A percentile compares a stretch with the other conserved stretches of the same genome.
Evolutionary conservation across 2,888 invertebrate genomes (phyloP).

Genomic region (Scrobipalpa atriplicella): DNA sequence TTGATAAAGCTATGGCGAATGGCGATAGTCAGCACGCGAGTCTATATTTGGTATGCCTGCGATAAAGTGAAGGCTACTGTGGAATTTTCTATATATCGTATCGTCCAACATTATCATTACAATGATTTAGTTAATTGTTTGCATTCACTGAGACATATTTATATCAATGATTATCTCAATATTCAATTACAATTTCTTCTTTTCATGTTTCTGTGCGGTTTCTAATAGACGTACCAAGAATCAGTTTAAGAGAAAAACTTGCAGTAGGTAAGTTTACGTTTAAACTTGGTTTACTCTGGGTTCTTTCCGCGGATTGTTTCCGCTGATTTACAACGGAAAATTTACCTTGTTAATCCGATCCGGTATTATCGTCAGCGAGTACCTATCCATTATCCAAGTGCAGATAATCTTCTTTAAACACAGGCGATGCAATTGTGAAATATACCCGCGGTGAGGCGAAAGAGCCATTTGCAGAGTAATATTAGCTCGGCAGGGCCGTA

Average conservation of each 20-base stretch:
- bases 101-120: slow-evolving; percentile 5
- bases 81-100: background rate
- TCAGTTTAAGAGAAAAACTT: slow-evolving; percentile 2
- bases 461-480: slow-evolving; percentile 53
- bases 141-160: no score
- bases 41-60: slow-evolving; percentile 53
- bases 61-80: slow-evolving; percentile 72
- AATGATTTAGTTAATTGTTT: slow-evolving; percentile 23
- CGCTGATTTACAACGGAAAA: slow-evolving; percentile 61
- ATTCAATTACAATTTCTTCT: no score
- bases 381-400: slow-evolving; percentile 41
- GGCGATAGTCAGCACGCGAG: slow-evolving; percentile 49
- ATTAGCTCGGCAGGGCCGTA: slow-evolving; percentile 41
- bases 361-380: slow-evolving; percentile 46
- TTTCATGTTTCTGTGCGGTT: background rate
- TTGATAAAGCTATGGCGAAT: slow-evolving; percentile 50
- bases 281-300: background rate
- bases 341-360: slow-evolving; percentile 55
- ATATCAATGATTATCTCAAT: no score
- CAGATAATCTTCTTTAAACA: slow-evolving; percentile 52
- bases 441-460: slow-evolving; percentile 46
- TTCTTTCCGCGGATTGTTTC: slow-evolving; percentile 13
- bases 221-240: slow-evolving; percentile 28
- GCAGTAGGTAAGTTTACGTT: background rate
- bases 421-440: slow-evolving; percentile 59